Evolutionary conservation across 2,888 invertebrate species (phyloP).

Genomic region (Graphium colonna): DNA sequence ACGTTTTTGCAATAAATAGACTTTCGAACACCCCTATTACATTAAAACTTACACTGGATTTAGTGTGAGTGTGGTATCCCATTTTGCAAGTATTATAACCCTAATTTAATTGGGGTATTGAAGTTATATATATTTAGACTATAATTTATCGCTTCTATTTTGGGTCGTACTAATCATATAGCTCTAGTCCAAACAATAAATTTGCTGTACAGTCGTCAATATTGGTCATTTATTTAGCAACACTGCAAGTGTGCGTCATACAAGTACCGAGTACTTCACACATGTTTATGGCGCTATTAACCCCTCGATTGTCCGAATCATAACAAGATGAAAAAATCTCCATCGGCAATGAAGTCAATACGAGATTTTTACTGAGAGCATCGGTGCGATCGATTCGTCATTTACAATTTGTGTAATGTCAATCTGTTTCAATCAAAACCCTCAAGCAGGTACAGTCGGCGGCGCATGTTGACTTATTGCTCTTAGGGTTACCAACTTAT

Average conservation of each 20-base stretch:
- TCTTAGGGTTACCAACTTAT: no score
- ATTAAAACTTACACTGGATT: no score
- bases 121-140: no score
- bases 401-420: slow-evolving; percentile 75
- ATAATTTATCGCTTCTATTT: no score
- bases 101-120: no score
- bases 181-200: neutral
- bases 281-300: slow-evolving; percentile 37
- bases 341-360: slow-evolving; percentile 37
- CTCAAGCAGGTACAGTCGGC: slow-evolving; percentile 12
- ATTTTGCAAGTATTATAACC: no score
- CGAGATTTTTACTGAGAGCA: slow-evolving; percentile 45
- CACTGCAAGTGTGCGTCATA: neutral
- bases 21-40: no score
- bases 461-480: slow-evolving; percentile 6
- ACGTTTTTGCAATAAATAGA: no score
- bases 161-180: neutral
- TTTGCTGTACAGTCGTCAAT: neutral
- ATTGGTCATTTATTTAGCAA: neutral
- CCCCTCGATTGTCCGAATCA: slow-evolving; percentile 34
- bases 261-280: slow-evolving; percentile 2
- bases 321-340: slow-evolving; percentile 29
- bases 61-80: no score
- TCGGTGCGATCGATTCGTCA: slow-evolving; percentile 69
- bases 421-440: slow-evolving; percentile 59